Conservation (phyloP, 2,797 vertebrate species). For the Platalea minor region DNA sequence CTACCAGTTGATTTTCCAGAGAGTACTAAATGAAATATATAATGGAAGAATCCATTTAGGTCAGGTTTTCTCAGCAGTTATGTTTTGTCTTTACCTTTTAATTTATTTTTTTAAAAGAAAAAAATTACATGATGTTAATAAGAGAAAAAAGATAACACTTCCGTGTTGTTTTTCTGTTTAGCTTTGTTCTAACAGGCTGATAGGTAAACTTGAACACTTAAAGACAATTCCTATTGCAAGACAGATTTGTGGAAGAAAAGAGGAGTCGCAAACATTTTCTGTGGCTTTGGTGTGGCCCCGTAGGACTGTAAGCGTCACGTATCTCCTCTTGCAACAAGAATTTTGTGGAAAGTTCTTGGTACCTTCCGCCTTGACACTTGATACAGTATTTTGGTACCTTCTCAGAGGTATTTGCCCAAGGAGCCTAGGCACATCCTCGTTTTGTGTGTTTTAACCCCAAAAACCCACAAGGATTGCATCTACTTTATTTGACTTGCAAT, state of each 20-base stretch:
- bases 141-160: neutral
- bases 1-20: neutral
- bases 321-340: neutral
- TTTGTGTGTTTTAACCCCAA: neutral
- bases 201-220: neutral
- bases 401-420: neutral
- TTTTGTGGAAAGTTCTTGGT: neutral
- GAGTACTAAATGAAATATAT: neutral
- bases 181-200: neutral
- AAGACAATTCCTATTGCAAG: neutral
- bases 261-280: neutral
- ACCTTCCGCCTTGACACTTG: neutral
- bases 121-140: accelerated
- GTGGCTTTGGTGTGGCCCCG: neutral
- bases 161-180: neutral
- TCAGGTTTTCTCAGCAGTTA: neutral
- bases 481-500: neutral
- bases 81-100: neutral
- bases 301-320: neutral
- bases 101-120: neutral
- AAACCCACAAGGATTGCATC: neutral
- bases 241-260: neutral
- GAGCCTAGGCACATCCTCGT: neutral
- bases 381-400: neutral
- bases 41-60: neutral